These are phyloP conservation scores for Deilephila elpenor DNA, from an alignment of 2,888 invertebrate genomes.

Conservation along the genomic window DNA sequence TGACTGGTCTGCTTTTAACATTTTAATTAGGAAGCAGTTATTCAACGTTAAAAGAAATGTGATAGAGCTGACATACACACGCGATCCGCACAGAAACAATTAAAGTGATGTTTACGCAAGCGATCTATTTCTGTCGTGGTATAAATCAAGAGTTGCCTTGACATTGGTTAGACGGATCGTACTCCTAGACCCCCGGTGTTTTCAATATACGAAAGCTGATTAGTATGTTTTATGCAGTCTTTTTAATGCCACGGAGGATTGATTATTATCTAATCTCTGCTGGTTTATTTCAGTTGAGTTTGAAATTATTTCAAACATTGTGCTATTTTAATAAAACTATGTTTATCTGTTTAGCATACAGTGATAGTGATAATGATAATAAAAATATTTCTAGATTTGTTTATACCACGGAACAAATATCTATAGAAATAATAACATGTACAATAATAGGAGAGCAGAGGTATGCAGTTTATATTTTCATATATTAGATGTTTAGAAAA, in stretches of 20 bases:
- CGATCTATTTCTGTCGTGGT: slow-evolving; percentile 59
- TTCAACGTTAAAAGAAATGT: slow-evolving; percentile 21
- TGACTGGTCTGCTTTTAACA: not conserved
- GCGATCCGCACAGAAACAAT: slow-evolving; percentile 46
- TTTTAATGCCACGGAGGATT: slow-evolving; percentile 3
- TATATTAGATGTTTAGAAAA: not conserved
- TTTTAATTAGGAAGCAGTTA: slow-evolving; percentile 20
- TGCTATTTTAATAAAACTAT: too few relatives aligned
- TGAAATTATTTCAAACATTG: not conserved
- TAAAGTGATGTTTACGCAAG: slow-evolving; percentile 55
- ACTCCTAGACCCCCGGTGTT: slow-evolving; percentile 12
- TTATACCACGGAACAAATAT: too few relatives aligned
- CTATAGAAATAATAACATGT: too few relatives aligned
- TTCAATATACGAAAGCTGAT: slow-evolving; percentile 15
- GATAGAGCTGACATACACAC: slow-evolving; percentile 23
- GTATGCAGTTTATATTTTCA: not conserved
- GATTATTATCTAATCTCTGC: not conserved
- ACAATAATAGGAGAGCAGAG: too few relatives aligned
- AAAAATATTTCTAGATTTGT: too few relatives aligned
- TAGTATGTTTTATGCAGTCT: not conserved
- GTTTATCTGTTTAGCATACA: too few relatives aligned
- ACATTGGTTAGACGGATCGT: slow-evolving; percentile 56
- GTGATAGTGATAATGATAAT: too few relatives aligned
- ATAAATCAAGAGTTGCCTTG: slow-evolving; percentile 66
- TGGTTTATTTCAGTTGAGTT: not conserved